Evolutionary conservation across 2,113 vertebrate species (phyloP).

Genomic region (Zootoca vivipara): DNA sequence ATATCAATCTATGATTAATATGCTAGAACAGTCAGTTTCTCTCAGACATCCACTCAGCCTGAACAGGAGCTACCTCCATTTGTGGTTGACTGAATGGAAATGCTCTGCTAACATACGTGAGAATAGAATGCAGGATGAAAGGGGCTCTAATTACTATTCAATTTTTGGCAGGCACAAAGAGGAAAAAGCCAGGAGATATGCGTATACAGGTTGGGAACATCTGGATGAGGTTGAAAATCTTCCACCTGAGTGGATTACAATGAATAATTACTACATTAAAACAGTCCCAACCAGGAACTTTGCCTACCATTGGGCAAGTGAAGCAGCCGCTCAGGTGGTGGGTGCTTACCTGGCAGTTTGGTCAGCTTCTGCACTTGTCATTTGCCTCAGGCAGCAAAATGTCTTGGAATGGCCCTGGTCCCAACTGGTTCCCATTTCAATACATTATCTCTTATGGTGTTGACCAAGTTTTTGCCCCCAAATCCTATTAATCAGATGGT

Average conservation of each 20-base stretch:
- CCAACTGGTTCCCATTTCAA: neutral
- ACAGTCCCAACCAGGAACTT: neutral
- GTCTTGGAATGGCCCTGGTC: too few species aligned
- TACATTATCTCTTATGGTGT: neutral
- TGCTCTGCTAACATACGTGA: neutral
- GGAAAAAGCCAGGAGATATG: conserved; percentile 11
- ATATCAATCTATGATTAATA: conserved; percentile 66
- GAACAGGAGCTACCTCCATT: conserved; percentile 49
- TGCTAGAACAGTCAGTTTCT: conserved; percentile 53
- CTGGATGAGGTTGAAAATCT: fast-evolving
- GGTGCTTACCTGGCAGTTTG: too few species aligned
- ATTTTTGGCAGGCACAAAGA: neutral
- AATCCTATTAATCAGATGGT: neutral
- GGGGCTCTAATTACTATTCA: neutral
- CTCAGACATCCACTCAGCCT: conserved; percentile 41
- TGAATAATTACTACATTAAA: neutral
- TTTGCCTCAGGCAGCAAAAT: too few species aligned
- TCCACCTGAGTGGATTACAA: neutral
- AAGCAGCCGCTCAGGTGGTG: neutral
- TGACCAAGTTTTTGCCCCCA: fast-evolving
- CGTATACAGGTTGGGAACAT: neutral
- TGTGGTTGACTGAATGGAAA: conserved; percentile 25
- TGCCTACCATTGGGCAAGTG: neutral
- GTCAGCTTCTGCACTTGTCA: too few species aligned
- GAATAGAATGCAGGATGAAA: neutral